phyloP scores from a whole-genome alignment of 1,140 invertebrate species.

The Aphis craccivora region DNA sequence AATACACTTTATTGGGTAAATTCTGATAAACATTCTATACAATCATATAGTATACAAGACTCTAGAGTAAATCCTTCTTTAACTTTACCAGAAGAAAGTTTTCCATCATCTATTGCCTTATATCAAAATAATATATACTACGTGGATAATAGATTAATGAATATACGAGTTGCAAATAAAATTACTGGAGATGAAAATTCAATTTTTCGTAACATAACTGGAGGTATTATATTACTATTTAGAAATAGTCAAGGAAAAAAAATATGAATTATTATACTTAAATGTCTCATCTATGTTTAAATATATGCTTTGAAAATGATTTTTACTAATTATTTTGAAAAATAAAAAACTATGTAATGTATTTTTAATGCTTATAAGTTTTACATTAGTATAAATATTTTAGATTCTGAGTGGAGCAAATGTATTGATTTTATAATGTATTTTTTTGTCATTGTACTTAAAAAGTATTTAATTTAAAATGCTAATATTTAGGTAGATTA shows the following conservation, averaged over 20 bases:
- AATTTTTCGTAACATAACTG: conserved; percentile 64
- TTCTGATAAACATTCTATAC: conserved; percentile 69
- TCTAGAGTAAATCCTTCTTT: conserved; percentile 65
- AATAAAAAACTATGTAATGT: too few species aligned
- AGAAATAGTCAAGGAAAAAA: not conserved
- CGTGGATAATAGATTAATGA: conserved; percentile 68
- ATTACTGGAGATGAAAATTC: conserved; percentile 63
- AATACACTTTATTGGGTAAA: conserved; percentile 78
- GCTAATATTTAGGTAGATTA: not conserved
- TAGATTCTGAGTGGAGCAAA: too few species aligned
- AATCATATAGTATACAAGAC: conserved; percentile 70
- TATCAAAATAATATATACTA: conserved; percentile 70
- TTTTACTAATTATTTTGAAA: not conserved
- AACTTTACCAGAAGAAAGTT: conserved; percentile 61
- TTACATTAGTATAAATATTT: too few species aligned
- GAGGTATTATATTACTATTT: not conserved
- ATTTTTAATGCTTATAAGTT: too few species aligned
- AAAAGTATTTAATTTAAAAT: too few species aligned
- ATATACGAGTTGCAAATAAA: conserved; percentile 70
- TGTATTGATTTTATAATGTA: too few species aligned
- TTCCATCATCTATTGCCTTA: conserved; percentile 69
- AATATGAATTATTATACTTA: not conserved
- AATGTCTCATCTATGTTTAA: not conserved
- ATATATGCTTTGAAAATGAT: not conserved
- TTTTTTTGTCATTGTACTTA: too few species aligned